A percentile compares a stretch with the other conserved stretches of the same genome.
These are phyloP conservation scores for Catalaphyllia jardinei DNA, from an alignment of 64 coral and sea anemone genomes.

Conservation along the genomic window DNA sequence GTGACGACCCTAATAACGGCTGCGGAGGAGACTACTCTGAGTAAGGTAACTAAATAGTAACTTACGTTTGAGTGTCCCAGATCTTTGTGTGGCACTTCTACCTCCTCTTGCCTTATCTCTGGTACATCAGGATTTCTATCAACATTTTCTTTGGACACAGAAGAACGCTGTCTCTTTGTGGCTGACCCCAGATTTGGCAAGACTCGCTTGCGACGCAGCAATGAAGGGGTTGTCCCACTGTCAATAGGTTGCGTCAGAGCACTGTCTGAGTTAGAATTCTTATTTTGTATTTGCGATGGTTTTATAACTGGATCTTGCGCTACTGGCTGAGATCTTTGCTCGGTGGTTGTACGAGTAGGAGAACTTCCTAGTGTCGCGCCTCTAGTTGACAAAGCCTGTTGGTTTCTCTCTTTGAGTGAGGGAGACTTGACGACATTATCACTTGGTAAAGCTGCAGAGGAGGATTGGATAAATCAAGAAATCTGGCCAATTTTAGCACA, in stretches of 20 bases:
- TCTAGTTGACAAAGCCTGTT: background rate
- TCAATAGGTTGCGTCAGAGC: background rate
- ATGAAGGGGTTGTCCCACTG: background rate
- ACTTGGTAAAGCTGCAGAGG: background rate
- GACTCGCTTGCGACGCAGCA: slow-evolving; percentile 17
- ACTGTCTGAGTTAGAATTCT: background rate
- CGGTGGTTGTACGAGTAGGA: slow-evolving; percentile 3
- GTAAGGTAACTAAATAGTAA: background rate
- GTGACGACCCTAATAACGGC: no score
- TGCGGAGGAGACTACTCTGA: no score
- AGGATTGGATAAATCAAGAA: background rate
- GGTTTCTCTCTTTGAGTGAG: slow-evolving; percentile 29
- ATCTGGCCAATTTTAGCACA: background rate
- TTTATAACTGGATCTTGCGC: background rate
- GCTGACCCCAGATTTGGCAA: slow-evolving; percentile 37
- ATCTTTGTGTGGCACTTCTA: background rate
- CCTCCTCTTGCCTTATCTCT: slow-evolving; percentile 1
- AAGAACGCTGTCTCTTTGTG: slow-evolving; percentile 9
- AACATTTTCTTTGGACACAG: slow-evolving; percentile 31
- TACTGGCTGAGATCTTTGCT: background rate
- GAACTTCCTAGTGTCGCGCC: background rate
- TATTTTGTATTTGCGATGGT: slow-evolving; percentile 4
- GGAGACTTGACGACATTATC: background rate
- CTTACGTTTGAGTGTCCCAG: background rate
- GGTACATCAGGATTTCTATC: background rate